Evolutionary conservation across 2,797 vertebrate species (phyloP), one percentile per base, ranked within the genome.

Genomic region (Dallia pectoralis): DNA sequence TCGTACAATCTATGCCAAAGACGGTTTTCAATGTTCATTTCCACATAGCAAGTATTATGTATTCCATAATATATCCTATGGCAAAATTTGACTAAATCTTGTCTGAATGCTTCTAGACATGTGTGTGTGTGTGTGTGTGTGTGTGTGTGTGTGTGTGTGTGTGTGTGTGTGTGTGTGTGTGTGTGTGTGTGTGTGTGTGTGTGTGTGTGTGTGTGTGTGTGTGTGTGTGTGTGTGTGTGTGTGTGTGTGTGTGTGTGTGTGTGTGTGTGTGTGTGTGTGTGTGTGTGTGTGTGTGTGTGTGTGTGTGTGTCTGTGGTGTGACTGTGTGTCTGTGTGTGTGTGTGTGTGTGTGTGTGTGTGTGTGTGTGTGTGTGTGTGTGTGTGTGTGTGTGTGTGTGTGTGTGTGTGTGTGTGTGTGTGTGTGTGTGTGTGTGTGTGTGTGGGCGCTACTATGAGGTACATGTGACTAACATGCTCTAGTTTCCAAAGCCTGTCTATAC

Each of bases 1-100:
- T 87, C 80, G 86, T 85, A 89, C 85, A 80, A 77, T 64, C 67
- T 77, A 81, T 75, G 71, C 78, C 74, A 67, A 70, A 75, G 27
- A 4, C 4, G 47, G 47, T 77, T 74, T n/a, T 67, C 77, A 79
- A 83, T 77, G 83, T 83, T 77, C 80, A 62, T 72, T 63, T 56
- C 77, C 7, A 59, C 67, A 81, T 84, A 63, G 74, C 59, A 69
- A 53, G n/a, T 56, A 12, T 22, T 56, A 56, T 56, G 53, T 25
- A 22, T 25, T 22, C 53, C 11, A 25, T 32, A 56, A 48, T 5
- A 71, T 74, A 19, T 64, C 70, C 19, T 1, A 62, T 64, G 70
- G 61, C 22, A 80, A 67, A 66, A 61, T 74, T 77, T 75, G 75
- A 77, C 67, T 40, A 56, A 48, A 4, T 51, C 5, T 36, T 53